Evolutionary conservation across 2,113 vertebrate genomes (phyloP).

Genomic region (Spea bombifrons): DNA sequence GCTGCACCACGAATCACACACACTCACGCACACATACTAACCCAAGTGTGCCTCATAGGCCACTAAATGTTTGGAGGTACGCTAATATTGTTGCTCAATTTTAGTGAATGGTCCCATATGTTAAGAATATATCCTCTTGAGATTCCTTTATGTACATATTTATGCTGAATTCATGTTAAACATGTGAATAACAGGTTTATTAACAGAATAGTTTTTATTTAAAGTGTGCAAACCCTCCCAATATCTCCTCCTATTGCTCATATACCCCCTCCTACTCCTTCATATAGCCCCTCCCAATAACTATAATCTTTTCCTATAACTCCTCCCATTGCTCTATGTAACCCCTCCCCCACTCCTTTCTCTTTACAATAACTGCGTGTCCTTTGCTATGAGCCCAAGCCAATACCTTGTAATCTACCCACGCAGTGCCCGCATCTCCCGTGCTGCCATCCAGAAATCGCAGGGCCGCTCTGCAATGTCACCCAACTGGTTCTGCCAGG

Average conservation of each 20-base stretch:
- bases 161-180: too few relatives aligned
- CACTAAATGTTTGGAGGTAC: too few relatives aligned
- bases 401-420: background rate
- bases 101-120: too few relatives aligned
- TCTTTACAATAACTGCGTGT: too few relatives aligned
- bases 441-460: background rate
- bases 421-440: background rate
- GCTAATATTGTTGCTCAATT: too few relatives aligned
- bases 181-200: too few relatives aligned
- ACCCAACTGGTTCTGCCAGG: slow-evolving; percentile 15
- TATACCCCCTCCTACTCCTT: background rate
- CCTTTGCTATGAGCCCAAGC: background rate
- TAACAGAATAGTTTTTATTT: too few relatives aligned
- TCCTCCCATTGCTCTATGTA: background rate
- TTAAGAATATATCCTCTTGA: too few relatives aligned
- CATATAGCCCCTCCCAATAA: slow-evolving; percentile 7
- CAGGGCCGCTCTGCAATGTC: background rate
- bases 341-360: background rate
- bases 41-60: too few relatives aligned
- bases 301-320: background rate
- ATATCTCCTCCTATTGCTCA: background rate
- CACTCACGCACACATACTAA: too few relatives aligned
- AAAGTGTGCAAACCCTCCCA: background rate
- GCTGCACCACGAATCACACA: too few relatives aligned
- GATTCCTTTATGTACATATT: too few relatives aligned